A percentile compares a stretch with the other conserved stretches of the same genome.
phyloP scores from a whole-genome alignment of 2,797 vertebrate genomes.

The Phyllotis vaccarum region DNA sequence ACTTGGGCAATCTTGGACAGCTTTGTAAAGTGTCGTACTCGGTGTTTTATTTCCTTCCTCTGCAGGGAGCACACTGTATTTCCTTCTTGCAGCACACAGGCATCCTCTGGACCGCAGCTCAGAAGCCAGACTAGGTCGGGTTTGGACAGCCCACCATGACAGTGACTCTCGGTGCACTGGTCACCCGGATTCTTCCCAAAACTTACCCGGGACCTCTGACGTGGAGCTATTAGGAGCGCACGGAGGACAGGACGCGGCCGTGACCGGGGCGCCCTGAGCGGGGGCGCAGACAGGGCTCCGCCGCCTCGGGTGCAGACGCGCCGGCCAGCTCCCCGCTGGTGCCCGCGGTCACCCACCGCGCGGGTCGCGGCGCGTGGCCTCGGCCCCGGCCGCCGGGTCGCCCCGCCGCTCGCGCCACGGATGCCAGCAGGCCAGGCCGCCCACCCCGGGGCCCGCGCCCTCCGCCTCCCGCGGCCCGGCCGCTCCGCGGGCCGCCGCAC shows the following conservation, averaged over 20 bases:
- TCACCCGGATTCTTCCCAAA: background rate
- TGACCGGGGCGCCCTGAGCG: background rate
- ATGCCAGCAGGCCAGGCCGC: background rate
- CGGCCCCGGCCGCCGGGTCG: conserved; percentile 32
- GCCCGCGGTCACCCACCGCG: background rate
- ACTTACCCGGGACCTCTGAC: background rate
- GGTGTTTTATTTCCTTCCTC: conserved; percentile 7
- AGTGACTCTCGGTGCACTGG: background rate
- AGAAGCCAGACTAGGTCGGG: background rate
- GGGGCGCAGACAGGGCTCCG: background rate
- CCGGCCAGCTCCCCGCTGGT: background rate
- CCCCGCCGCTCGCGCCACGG: background rate
- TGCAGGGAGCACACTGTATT: background rate
- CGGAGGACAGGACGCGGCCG: background rate
- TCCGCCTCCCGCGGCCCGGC: conserved; percentile 72
- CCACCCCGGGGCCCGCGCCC: background rate
- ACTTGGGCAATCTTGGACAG: background rate
- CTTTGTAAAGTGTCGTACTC: background rate
- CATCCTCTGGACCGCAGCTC: background rate
- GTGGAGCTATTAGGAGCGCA: background rate
- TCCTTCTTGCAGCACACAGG: background rate
- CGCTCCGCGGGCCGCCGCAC: conserved; percentile 84
- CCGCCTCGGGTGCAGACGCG: background rate
- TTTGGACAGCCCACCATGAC: background rate
- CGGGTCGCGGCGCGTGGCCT: background rate